phyloP scores from a whole-genome alignment of 2,888 invertebrate genomes.

The Tricholauxania praeusta region DNA sequence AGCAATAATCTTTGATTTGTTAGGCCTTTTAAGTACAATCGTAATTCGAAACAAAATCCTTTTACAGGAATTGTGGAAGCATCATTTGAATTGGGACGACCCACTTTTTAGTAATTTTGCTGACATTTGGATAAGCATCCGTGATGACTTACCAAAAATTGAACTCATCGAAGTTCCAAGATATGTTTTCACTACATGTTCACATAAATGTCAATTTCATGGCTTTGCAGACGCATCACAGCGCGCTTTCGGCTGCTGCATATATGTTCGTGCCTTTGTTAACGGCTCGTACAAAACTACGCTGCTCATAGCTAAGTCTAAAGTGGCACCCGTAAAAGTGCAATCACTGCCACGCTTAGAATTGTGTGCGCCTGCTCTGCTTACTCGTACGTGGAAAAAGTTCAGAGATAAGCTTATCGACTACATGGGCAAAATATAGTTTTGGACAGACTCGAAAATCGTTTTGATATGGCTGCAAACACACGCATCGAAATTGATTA shows the following conservation, averaged over 20 bases:
- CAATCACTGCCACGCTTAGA: too few relatives aligned
- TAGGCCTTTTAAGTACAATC: constrained; percentile 28
- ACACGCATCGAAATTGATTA: too few relatives aligned
- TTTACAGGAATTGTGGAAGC: constrained; percentile 34
- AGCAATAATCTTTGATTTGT: constrained; percentile 32
- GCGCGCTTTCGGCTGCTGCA: background rate
- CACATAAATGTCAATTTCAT: background rate
- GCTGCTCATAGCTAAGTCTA: background rate
- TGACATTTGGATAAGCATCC: background rate
- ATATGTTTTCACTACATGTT: background rate
- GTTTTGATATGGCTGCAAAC: too few relatives aligned
- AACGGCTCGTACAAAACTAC: background rate
- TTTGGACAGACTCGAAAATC: too few relatives aligned
- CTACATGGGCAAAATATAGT: too few relatives aligned
- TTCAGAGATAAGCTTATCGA: too few relatives aligned
- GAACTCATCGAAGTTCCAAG: background rate
- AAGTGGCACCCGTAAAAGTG: too few relatives aligned
- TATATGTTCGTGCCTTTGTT: background rate
- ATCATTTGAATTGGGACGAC: constrained; percentile 31
- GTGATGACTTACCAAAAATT: too few relatives aligned
- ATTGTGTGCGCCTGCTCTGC: too few relatives aligned
- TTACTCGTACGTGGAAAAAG: too few relatives aligned
- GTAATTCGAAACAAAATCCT: constrained; percentile 26
- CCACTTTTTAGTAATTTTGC: constrained; percentile 18
- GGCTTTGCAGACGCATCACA: constrained; percentile 1